Percentiles rank a stretch among this genome's conserved stretches.
These are phyloP conservation scores for Pseudomyrmex flavicornis DNA, from an alignment of 1,140 invertebrate species.

Conservation along the genomic window DNA sequence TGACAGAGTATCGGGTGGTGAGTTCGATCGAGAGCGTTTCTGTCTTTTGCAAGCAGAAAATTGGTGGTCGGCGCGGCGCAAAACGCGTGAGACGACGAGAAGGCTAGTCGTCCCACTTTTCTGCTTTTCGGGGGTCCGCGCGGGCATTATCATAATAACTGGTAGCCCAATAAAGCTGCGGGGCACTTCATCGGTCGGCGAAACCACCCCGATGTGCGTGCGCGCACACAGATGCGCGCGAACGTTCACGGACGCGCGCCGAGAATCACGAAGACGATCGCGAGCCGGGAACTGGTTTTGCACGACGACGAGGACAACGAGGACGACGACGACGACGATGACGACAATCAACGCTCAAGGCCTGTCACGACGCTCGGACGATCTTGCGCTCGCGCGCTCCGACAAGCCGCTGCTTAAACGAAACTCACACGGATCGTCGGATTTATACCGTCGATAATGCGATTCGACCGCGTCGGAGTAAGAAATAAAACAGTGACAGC, in stretches of 20 bases:
- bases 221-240: neutral
- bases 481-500: constrained; percentile 38
- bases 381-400: constrained; percentile 11
- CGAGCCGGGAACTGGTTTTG: constrained; percentile 74
- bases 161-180: constrained; percentile 73
- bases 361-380: constrained; percentile 73
- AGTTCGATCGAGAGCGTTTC: constrained; percentile 33
- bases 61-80: constrained; percentile 45
- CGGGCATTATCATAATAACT: constrained; percentile 76
- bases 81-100: constrained; percentile 8
- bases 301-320: constrained; percentile 45
- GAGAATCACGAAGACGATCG: constrained; percentile 53
- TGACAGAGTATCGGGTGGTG: neutral
- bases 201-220: constrained; percentile 31
- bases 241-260: constrained; percentile 32
- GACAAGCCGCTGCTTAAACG: constrained; percentile 59
- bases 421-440: constrained; percentile 66
- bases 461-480: constrained; percentile 56
- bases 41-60: constrained; percentile 51
- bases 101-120: neutral
- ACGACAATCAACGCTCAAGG: constrained; percentile 73
- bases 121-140: constrained; percentile 45
- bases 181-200: constrained; percentile 68
- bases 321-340: constrained; percentile 6
- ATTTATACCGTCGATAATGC: constrained; percentile 66